Base-by-base conservation (phyloP, 2,113 vertebrate species). In the Aramus guarauna region DNA sequence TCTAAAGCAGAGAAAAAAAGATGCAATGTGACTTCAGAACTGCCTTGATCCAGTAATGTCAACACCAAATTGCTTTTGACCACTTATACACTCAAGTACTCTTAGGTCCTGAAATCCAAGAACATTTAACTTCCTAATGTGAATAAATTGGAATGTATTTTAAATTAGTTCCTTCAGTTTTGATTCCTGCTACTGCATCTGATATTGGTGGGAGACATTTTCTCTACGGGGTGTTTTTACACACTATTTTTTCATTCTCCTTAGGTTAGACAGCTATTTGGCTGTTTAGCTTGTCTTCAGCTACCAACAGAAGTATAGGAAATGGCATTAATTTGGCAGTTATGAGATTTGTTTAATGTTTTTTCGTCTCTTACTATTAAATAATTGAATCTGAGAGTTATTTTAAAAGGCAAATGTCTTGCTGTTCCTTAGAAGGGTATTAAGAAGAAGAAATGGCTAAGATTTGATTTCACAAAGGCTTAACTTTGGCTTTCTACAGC, bases 261-360 rank as follows among this genome's bases (percentile, higher is more conserved):
- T 94, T 52, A 45, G 47, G 53, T 73, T 83, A 77, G 77, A 37
- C 75, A 92, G 59, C n/a, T 90, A 24, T 82, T 85, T 78, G 77
- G 50, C 48, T 11, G 1, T 50, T 88, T 16, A 77, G 64, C 41
- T 83, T 88, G 55, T 93, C 78, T 84, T 89, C 80, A 88, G 83
- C 86, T 71, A 91, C 73, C 64, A 72, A 74, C 53, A 55, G 50
- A 81, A 90, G 75, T 32, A 60, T 26, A 41, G 43, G 30, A 95
- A 94, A 94, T 85, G 75, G 37, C 59, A 84, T 94, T 97, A 84
- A 94, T 96, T 91, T 91, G 47, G 52, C 72, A 88, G 68, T 95
- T 97, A 96, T 92, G 96, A 81, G 76, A 95, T 93, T 93, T 95
- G 55, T 90, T 92, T 73, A 74, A 88, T 90, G 64, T 66, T 86